A percentile compares a stretch with the other conserved stretches of the same genome.
Conservation (phyloP, 1,140 invertebrate genomes). For the Ips typographus region DNA sequence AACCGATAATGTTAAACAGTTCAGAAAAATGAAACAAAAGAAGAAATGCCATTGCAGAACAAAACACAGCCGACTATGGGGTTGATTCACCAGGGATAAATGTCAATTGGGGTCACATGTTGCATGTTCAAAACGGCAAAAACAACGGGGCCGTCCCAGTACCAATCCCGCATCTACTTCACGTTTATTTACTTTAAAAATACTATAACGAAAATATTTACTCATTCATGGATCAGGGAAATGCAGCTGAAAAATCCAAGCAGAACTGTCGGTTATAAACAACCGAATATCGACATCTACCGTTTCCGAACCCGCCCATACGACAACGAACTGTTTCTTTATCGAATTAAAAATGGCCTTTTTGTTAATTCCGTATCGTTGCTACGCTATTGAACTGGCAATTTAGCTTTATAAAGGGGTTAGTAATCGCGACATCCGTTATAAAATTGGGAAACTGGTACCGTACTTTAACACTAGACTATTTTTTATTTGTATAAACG, state of each 20-base stretch:
- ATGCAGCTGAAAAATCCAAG: constrained; percentile 7
- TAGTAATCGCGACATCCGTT: not conserved
- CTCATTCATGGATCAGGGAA: not conserved
- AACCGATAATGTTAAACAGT: too few relatives aligned
- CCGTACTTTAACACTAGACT: not conserved
- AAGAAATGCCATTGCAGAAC: too few relatives aligned
- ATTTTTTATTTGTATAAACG: not conserved
- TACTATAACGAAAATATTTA: not conserved
- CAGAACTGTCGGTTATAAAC: constrained; percentile 37
- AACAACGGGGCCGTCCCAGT: not conserved
- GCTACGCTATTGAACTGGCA: not conserved
- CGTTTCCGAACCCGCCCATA: constrained; percentile 41
- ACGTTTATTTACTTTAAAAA: not conserved
- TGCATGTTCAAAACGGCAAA: constrained; percentile 48
- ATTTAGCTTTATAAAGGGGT: not conserved
- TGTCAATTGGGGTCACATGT: constrained; percentile 64
- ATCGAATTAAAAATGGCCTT: constrained; percentile 19
- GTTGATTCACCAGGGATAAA: constrained; percentile 47
- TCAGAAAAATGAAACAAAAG: too few relatives aligned
- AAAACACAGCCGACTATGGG: not conserved
- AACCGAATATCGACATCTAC: constrained; percentile 38
- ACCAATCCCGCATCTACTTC: too few relatives aligned
- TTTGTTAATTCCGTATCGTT: not conserved
- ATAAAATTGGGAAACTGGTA: not conserved
- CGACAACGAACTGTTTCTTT: constrained; percentile 34